Evolutionary conservation across 2,797 vertebrate genomes (phyloP).

Genomic region (Dermochelys coriacea): DNA sequence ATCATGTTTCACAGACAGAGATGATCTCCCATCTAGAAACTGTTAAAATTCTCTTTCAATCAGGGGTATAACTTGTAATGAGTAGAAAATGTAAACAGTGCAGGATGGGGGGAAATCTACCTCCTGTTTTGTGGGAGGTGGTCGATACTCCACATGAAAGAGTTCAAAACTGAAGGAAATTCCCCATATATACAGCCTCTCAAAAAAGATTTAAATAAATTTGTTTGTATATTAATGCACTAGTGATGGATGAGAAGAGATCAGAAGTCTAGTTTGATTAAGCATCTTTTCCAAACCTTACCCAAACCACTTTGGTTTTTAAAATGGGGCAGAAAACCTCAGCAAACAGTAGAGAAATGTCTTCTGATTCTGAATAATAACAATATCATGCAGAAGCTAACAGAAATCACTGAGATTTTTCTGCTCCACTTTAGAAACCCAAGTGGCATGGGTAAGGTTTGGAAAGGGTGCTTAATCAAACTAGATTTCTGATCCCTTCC

Average conservation of each 20-base stretch:
- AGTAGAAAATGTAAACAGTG: background rate
- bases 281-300: background rate
- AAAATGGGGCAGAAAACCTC: background rate
- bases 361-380: background rate
- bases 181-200: background rate
- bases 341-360: background rate
- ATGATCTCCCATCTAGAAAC: background rate
- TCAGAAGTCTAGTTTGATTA: background rate
- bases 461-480: background rate
- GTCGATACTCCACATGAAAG: background rate
- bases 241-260: background rate
- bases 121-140: background rate
- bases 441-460: background rate
- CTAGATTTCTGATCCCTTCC: background rate
- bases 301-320: background rate
- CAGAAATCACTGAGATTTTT: background rate
- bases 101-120: background rate
- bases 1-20: background rate
- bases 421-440: background rate
- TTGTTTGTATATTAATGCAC: background rate
- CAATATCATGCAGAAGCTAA: background rate
- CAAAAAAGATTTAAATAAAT: background rate
- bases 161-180: background rate
- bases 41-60: background rate
- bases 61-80: rapidly evolving